Conservation (phyloP, 2,888 invertebrate genomes). For the Agrochola macilenta region DNA sequence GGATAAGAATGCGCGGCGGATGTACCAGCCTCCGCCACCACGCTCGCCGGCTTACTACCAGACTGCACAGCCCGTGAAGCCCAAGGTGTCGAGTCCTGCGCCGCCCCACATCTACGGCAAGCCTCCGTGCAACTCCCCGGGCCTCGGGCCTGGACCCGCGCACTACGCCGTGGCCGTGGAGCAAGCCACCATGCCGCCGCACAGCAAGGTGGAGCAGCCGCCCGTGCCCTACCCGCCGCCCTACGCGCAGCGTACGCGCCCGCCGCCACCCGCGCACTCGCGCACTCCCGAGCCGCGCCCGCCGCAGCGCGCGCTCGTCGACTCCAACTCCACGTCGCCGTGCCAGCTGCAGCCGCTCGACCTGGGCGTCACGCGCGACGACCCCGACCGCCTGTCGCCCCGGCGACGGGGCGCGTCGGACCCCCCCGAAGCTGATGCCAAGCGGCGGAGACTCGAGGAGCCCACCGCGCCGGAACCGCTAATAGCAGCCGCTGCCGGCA, state of each 20-base stretch:
- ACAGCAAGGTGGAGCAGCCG: constrained; percentile 90
- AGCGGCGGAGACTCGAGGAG: constrained; percentile 92
- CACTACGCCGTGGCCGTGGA: constrained; percentile 85
- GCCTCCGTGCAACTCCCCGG: constrained; percentile 86
- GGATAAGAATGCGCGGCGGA: constrained; percentile 73
- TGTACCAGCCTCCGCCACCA: constrained; percentile 79
- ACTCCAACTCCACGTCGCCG: constrained; percentile 81
- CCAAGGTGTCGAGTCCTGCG: constrained; percentile 94
- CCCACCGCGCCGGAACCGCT: constrained; percentile 93
- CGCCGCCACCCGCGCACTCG: constrained; percentile 91
- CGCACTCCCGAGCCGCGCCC: constrained; percentile 89
- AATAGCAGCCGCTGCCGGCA: constrained; percentile 93
- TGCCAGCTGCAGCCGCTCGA: constrained; percentile 95
- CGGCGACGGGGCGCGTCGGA: constrained; percentile 92
- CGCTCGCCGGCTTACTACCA: constrained; percentile 88
- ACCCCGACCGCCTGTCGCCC: constrained; percentile 91
- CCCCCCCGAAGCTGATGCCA: constrained; percentile 91
- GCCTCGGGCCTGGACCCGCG: constrained; percentile 87
- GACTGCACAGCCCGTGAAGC: constrained; percentile 87
- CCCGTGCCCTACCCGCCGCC: constrained; percentile 87
- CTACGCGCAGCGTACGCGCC: constrained; percentile 80
- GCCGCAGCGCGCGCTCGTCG: constrained; percentile 80
- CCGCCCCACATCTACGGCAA: constrained; percentile 94
- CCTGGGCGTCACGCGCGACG: constrained; percentile 93
- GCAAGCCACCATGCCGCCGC: constrained; percentile 86